These are phyloP conservation scores for Kryphioiulus occultus DNA, from an alignment of 2,888 invertebrate species.

Conservation along the genomic window DNA sequence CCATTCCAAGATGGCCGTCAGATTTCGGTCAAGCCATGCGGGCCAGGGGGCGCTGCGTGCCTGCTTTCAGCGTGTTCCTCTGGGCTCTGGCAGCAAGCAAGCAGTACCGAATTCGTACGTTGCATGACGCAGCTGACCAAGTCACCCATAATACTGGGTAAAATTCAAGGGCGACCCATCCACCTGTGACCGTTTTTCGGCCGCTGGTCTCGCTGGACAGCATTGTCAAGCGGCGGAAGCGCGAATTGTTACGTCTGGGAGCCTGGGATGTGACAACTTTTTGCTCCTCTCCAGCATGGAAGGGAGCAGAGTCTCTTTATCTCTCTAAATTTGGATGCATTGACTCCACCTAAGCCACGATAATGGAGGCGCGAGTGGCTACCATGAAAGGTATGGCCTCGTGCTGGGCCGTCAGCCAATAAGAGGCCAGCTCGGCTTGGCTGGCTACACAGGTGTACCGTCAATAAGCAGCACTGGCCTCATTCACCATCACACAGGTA, in stretches of 20 bases:
- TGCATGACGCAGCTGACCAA: neutral
- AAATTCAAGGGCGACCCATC: neutral
- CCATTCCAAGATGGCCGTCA: no score
- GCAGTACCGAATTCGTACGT: neutral
- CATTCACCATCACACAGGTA: neutral
- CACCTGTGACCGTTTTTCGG: neutral
- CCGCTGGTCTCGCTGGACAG: neutral
- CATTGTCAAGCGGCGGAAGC: neutral
- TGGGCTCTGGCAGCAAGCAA: neutral
- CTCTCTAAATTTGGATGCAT: neutral
- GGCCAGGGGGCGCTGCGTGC: no score
- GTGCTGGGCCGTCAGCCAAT: neutral
- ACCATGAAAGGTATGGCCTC: conserved; percentile 5
- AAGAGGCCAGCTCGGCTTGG: neutral
- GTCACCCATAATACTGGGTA: neutral
- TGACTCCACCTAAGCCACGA: neutral
- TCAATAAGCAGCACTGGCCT: conserved; percentile 5
- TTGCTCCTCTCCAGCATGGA: neutral
- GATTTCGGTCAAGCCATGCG: no score
- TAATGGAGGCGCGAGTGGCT: neutral
- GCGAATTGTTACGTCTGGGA: neutral
- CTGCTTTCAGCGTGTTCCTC: no score
- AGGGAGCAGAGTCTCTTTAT: neutral
- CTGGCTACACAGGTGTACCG: neutral
- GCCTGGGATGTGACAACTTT: neutral